Evolutionary conservation across 2,113 vertebrate species (phyloP), one percentile per base, ranked within the genome.

Genomic region (Ameiurus melas): DNA sequence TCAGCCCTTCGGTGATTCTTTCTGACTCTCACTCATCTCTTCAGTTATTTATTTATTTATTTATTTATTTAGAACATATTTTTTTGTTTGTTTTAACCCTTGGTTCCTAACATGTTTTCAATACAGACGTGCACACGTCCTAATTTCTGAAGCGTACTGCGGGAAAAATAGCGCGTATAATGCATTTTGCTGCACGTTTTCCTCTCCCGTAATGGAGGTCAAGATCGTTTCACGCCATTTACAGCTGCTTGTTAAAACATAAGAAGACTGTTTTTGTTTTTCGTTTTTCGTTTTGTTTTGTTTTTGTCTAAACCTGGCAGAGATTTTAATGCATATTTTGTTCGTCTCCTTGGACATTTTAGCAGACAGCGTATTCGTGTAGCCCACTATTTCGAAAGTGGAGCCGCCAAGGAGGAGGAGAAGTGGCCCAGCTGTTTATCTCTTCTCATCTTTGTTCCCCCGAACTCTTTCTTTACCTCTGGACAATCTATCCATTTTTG

Each of bases 1-100:
- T 78, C n/a, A 83, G 87, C 92, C 93, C 90, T 62, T 91, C 90
- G 91, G 89, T 89, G 70, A 53, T 84, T 91, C 89, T 91, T 85
- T 92, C 89, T 86, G 90, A 91, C 88, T 93, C 88, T 90, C 84
- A 19, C 73, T 68, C 87, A 43, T 43, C 19, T 39, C 20, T 43
- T 89, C 70, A 86, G 86, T 91, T 1, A 51, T 10, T 10, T 10
- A 47, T 6, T 51, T 51, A 51, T 80, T 87, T 81, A 83, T 75
- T 55, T 82, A 58, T 80, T 57, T 83, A 60, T 62, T 57, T 27
- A 8, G 5, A 25, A 25, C 7, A 25, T 10, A 9, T 64, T 64
- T 64, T 10, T 68, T 7, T 68, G 0, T 30, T 30, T 16, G 30
- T 17, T 83, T 58, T 19, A 90, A 87, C 81, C 70, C 85, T 89